These are phyloP conservation scores for Astyanax mexicanus DNA, from an alignment of 2,797 vertebrate species.

Conservation along the genomic window DNA sequence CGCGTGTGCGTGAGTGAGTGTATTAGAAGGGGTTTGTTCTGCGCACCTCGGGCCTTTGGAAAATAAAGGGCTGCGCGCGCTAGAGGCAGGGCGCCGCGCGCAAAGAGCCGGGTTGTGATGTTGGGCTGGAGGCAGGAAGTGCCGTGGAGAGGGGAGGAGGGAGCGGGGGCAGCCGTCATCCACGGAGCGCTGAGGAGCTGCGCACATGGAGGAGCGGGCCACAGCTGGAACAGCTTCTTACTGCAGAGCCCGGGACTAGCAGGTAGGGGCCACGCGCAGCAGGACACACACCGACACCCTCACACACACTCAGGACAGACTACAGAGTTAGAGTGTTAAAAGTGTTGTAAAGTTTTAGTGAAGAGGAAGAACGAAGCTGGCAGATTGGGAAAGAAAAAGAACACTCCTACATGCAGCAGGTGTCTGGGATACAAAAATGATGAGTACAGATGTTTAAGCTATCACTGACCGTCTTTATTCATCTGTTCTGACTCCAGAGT, in stretches of 20 bases:
- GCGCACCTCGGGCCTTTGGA: slow-evolving; percentile 67
- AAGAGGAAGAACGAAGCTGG: slow-evolving; percentile 55
- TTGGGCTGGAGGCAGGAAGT: slow-evolving; percentile 93
- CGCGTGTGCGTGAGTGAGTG: slow-evolving; percentile 67
- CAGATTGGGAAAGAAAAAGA: slow-evolving; percentile 68
- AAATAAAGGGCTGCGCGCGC: slow-evolving; percentile 75
- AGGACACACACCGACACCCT: slow-evolving; percentile 45
- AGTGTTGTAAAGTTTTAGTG: neutral
- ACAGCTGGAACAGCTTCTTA: slow-evolving; percentile 85
- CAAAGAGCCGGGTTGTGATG: slow-evolving; percentile 76
- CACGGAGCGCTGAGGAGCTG: slow-evolving; percentile 80
- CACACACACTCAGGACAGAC: slow-evolving; percentile 24
- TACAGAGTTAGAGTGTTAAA: neutral
- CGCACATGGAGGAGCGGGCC: slow-evolving; percentile 88
- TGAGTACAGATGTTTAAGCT: neutral
- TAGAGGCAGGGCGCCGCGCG: neutral
- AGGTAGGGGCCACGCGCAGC: slow-evolving; percentile 81
- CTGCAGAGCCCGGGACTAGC: slow-evolving; percentile 87
- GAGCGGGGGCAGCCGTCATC: slow-evolving; percentile 83
- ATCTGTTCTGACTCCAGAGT: neutral
- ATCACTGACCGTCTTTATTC: neutral
- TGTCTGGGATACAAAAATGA: slow-evolving; percentile 54
- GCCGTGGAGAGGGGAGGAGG: slow-evolving; percentile 90
- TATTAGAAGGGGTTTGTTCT: neutral
- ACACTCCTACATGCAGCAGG: slow-evolving; percentile 71